These are phyloP conservation scores for Bombus waltoni DNA, from an alignment of 1,140 invertebrate species.

Conservation along the genomic window DNA sequence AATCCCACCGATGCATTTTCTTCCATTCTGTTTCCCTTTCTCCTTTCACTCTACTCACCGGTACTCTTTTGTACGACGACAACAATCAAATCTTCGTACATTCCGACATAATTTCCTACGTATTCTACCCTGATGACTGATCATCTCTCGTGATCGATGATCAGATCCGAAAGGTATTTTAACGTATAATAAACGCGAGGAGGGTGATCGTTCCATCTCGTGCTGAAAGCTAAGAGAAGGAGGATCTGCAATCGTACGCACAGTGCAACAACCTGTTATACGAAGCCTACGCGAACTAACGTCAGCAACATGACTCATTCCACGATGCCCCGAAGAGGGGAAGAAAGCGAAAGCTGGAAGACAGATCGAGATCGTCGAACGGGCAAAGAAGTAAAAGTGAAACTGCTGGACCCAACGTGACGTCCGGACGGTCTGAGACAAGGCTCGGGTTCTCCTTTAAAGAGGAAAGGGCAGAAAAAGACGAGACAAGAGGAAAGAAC, in stretches of 20 bases:
- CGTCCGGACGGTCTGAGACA: constrained; percentile 34
- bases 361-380: constrained; percentile 31
- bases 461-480: constrained; percentile 2
- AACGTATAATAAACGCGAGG: too few relatives aligned
- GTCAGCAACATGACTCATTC: background rate
- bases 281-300: too few relatives aligned
- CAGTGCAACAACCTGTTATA: background rate
- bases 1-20: too few relatives aligned
- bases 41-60: too few relatives aligned
- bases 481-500: background rate
- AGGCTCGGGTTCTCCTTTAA: constrained; percentile 10
- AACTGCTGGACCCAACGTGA: constrained; percentile 10
- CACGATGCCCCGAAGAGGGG: background rate
- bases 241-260: background rate
- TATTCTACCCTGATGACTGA: too few relatives aligned
- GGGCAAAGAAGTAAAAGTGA: constrained; percentile 52
- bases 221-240: background rate
- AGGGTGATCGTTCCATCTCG: background rate
- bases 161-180: too few relatives aligned
- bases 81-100: too few relatives aligned
- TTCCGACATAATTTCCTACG: too few relatives aligned
- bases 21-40: too few relatives aligned
- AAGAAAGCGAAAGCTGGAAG: constrained; percentile 11
- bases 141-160: too few relatives aligned
- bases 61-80: too few relatives aligned